Evolutionary conservation across 2,113 vertebrate genomes (phyloP), one percentile per base, ranked within the genome.

Genomic region (Corythoichthys intestinalis): DNA sequence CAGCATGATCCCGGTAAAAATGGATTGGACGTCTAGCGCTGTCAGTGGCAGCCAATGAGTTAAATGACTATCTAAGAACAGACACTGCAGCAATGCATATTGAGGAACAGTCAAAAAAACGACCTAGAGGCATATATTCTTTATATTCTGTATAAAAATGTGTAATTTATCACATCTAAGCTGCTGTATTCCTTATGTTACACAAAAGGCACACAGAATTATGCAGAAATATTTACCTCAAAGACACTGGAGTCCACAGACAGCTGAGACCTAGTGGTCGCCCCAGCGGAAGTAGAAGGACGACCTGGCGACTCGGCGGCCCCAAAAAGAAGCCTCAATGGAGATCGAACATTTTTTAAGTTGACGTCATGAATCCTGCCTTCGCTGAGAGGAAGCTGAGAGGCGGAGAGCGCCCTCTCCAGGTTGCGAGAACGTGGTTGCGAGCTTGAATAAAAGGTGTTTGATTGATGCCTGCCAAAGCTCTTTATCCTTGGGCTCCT

Each of bases 401-500:
- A 92, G 1, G 81, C 81, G 4, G 87, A 91, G 15, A 85, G 74
- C 6, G 85, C 86, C 20, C 61, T 85, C 34, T 94, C 92, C 67
- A 94, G 79, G 73, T 92, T 93, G 34, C 90, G 89, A 13, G 94
- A 94, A 63, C 84, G 88, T 10, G 88, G 84, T 50, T 94, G 93
- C 56, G 91, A 84, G 38, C 76, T 72, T 8, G 93, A 93, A 78
- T 90, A 94, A 78, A 95, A 96, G 38, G 84, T 86, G 58, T 70
- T 91, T 8, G 94, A 97, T 78, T 90, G 80, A 53, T 91, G 91
- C 76, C 91, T 91, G 4, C 84, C 87, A 54, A 95, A 74, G 2
- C 89, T 93, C 86, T 94, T 95, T 81, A 97, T 91, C 67, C 94
- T 93, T 41, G 97, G 96, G 59, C 96, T 99, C 78, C 95, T 94